Conservation (phyloP, 2,797 vertebrate genomes). For the Thripadectes ignobilis region DNA sequence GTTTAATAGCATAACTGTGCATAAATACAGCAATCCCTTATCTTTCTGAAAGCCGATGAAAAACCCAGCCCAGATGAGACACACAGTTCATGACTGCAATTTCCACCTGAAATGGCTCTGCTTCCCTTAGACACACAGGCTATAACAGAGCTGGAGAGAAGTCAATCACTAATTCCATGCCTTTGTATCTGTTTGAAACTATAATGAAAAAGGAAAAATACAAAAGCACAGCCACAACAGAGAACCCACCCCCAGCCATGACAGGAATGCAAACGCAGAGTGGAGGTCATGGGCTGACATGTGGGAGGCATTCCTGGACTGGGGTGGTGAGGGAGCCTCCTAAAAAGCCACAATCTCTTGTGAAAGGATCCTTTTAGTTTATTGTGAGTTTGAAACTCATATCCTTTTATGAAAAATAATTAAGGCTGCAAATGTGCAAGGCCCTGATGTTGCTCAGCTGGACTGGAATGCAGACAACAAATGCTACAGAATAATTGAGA, state of each 20-base stretch:
- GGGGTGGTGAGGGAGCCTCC: background rate
- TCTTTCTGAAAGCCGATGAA: background rate
- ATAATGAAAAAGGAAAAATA: background rate
- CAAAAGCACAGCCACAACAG: background rate
- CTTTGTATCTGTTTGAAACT: background rate
- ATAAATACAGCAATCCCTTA: background rate
- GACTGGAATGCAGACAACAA: background rate
- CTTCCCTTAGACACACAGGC: background rate
- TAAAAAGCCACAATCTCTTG: background rate
- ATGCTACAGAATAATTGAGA: background rate
- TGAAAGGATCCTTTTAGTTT: slow-evolving; percentile 18
- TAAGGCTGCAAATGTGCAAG: background rate
- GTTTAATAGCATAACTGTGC: background rate
- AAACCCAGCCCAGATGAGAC: background rate
- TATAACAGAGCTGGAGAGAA: background rate
- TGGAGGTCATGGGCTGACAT: background rate
- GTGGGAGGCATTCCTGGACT: slow-evolving; percentile 23
- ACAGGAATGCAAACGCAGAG: slow-evolving; percentile 47
- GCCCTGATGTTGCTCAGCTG: background rate
- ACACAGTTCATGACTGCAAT: background rate
- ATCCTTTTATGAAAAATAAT: slow-evolving; percentile 12
- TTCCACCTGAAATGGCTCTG: background rate
- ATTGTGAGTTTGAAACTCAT: background rate
- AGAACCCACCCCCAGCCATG: slow-evolving; percentile 6
- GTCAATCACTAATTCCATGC: background rate